phyloP scores from a whole-genome alignment of 2,888 invertebrate species.

The Hemaris fuciformis region DNA sequence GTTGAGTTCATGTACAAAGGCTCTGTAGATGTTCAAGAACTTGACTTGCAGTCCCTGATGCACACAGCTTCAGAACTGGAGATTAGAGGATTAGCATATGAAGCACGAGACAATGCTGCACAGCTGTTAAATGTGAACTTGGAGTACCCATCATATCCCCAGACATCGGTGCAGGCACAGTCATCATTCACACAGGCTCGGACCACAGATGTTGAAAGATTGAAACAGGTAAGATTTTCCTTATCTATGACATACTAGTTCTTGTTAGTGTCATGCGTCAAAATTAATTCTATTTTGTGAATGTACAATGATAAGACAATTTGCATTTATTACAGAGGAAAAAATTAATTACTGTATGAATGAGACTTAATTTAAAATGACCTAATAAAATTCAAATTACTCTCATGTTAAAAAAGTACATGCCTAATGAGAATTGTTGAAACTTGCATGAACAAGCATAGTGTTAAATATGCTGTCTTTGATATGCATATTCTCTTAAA shows the following conservation, averaged over 20 bases:
- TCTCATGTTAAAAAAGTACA: background rate
- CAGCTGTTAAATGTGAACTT: constrained; percentile 78
- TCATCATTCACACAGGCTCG: constrained; percentile 54
- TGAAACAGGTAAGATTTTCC: constrained; percentile 68
- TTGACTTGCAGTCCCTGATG: constrained; percentile 83
- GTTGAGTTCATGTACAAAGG: constrained; percentile 88
- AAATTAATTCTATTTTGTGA: background rate
- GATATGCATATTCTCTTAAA: background rate
- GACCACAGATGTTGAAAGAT: constrained; percentile 68
- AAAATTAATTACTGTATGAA: background rate
- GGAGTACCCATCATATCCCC: constrained; percentile 71
- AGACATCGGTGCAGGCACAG: constrained; percentile 49
- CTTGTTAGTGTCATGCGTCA: background rate
- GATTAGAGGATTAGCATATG: constrained; percentile 84
- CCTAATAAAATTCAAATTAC: background rate
- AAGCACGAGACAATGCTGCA: constrained; percentile 81
- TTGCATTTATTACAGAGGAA: background rate
- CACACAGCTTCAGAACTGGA: constrained; percentile 86
- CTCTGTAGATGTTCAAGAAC: constrained; percentile 84
- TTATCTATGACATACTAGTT: background rate
- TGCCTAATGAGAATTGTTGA: background rate
- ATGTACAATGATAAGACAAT: background rate
- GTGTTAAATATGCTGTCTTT: background rate
- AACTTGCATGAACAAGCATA: background rate
- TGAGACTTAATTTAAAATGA: background rate